Base-by-base conservation (phyloP, 2,113 vertebrate genomes). In the Anhinga rufa region DNA sequence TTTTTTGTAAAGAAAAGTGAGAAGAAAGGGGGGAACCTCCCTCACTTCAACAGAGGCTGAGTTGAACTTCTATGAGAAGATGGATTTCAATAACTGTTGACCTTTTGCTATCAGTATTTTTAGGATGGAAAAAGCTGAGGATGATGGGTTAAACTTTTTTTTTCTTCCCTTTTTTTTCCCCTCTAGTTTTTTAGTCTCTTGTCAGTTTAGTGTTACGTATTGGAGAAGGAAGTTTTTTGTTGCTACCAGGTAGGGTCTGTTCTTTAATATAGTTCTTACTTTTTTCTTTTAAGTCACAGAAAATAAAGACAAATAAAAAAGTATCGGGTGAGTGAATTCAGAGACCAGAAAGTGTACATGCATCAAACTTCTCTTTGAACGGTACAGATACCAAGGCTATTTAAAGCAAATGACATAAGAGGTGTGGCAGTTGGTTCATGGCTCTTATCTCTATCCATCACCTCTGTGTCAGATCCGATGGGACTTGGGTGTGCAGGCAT, bases 381-480 rank as follows among this genome's bases (percentile, higher is more conserved):
- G 10, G 36, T 76, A 7, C 46, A 80, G 72, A 88, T 84, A 65
- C 22, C 3, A 19, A 34, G 29, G 57, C 52, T 92, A 71, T 95
- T 83, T 86, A 17, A 34, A 92, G 88, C 29, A 82, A 65, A 31
- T 86, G 18, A 62, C 55, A 52, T 76, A 32, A 88, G 92, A 51
- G 11, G 17, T 13, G 19, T 86, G n/a, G 55, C 78, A 79, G 52
- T 83, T 94, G 90, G 65, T 55, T 95, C 66, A 79, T 64, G 88
- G 62, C 38, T 58, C 74, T 93, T 90, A 91, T 93, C 86, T 89
- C 44, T 76, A 44, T 81, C 42, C 1, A 12, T 93, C 96, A 74
- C 96, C 94, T 95, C 38, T 0, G 46, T 92, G 92, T 88, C 94
- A 93, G 87, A 82, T 95, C 89, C 36, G 77, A 91, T 91, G 86